These are phyloP conservation scores for Myotis pilosus DNA, from an alignment of 2,797 vertebrate genomes.

Conservation along the genomic window DNA sequence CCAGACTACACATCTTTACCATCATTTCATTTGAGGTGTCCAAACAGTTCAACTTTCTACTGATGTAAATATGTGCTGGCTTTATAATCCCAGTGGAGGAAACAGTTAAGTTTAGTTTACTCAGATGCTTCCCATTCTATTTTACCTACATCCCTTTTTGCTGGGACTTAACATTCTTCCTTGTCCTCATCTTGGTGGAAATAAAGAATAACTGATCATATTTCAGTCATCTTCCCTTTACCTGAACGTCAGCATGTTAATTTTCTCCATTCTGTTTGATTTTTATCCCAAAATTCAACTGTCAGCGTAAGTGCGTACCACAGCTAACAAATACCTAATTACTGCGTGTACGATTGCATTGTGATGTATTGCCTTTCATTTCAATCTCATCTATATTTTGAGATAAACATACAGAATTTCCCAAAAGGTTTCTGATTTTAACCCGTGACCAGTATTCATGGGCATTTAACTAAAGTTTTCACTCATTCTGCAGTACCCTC, in stretches of 20 bases:
- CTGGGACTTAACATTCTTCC: not conserved
- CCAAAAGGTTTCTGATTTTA: not conserved
- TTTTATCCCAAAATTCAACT: not conserved
- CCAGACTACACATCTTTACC: not conserved
- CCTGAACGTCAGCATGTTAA: not conserved
- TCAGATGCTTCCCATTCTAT: not conserved
- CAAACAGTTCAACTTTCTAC: not conserved
- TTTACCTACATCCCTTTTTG: not conserved
- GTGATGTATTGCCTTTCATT: not conserved
- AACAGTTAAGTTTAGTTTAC: not conserved
- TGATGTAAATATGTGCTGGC: not conserved
- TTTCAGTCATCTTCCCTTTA: not conserved
- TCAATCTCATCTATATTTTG: not conserved
- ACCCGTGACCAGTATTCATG: not conserved
- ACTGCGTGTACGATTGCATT: not conserved
- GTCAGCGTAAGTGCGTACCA: not conserved
- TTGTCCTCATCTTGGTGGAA: not conserved
- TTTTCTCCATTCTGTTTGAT: not conserved
- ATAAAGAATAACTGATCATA: not conserved
- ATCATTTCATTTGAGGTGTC: not conserved
- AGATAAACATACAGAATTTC: not conserved
- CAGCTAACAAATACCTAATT: not conserved
- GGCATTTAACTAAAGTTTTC: not conserved
- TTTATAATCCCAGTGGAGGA: not conserved
- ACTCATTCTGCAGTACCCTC: slow-evolving; percentile 2